Base-by-base conservation (phyloP, 2,797 vertebrate species). In the Serranus cabrilla region DNA sequence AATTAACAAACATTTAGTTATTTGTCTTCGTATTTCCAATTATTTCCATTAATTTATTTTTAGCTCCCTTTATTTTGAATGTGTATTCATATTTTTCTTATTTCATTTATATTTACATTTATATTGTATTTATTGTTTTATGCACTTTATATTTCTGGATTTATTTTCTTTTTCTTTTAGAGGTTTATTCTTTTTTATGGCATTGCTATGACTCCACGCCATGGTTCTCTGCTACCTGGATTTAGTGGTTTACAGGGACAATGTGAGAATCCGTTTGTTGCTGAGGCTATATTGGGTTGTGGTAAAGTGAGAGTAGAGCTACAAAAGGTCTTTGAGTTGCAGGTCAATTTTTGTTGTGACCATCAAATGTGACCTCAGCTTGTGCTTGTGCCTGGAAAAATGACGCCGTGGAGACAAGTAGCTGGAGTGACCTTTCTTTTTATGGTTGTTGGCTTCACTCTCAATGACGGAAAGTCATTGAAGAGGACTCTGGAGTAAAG, bases 331-430 rank as follows among this genome's bases (percentile, higher is more conserved):
- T 17, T 34, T 39, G 37, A 62, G 27, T 61, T 23, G 17, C 39
- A 58, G 58, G 56, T 72, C 25, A 46, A 4, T 54, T 45, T 66
- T 40, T 73, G 54, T 58, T 62, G 4, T 61, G 45, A 47, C 80
- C 52, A 42, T 68, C 52, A 39, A 55, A 68, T 25, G 43, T 21
- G 56, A 70, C 58, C 71, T 66, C 50, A 65, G 59, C n/a, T 21
- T 54, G 1, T 67, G 45, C n/a, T 21, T 34, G 42, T 27, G 65
- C 27, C 57, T n/a, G 57, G 34, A 74, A 60, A 72, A 81, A 23
- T 23, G 11, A 74, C 0, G 3, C 18, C 8, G 2, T 61, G 56
- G 57, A 71, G 64, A 56, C 23, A 10, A 70, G 54, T 39, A 68
- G 66, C 52, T 55, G 63, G 14, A 42, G n/a, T 13, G 51, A 59